phyloP scores from a whole-genome alignment of 2,113 vertebrate species.

The Perca schrenkii region DNA sequence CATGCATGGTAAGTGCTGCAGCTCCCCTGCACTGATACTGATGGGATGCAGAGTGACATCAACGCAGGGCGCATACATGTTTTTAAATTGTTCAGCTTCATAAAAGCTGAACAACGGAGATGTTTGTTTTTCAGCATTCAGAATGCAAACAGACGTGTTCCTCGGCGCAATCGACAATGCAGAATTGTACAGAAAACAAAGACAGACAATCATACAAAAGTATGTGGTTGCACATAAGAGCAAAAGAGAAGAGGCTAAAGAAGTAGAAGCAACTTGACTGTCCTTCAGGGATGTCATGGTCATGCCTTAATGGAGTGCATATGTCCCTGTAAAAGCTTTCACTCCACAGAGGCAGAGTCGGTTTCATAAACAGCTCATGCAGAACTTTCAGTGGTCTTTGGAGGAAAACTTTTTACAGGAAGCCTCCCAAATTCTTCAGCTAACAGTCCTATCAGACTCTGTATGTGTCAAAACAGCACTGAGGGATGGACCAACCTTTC shows the following conservation, averaged over 20 bases:
- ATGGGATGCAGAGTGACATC: slow-evolving; percentile 45
- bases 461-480: slow-evolving; percentile 34
- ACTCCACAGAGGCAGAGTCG: slow-evolving; percentile 67
- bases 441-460: slow-evolving; percentile 23
- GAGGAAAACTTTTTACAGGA: slow-evolving; percentile 42
- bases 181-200: slow-evolving; percentile 6
- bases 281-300: slow-evolving; percentile 75
- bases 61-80: neutral
- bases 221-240: neutral
- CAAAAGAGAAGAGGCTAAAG: slow-evolving; percentile 14
- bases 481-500: slow-evolving; percentile 9
- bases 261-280: slow-evolving; percentile 48
- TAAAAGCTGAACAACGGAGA: slow-evolving; percentile 4
- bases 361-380: slow-evolving; percentile 69
- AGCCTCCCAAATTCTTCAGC: slow-evolving; percentile 35
- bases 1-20: slow-evolving; percentile 37
- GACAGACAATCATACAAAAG: neutral
- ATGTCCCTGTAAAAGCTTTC: slow-evolving; percentile 79
- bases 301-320: slow-evolving; percentile 77
- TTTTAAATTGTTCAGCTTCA: slow-evolving; percentile 35
- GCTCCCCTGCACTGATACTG: slow-evolving; percentile 31
- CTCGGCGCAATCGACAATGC: neutral
- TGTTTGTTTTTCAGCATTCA: slow-evolving; percentile 10
- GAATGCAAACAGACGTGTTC: neutral
- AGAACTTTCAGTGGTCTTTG: slow-evolving; percentile 57